Evolutionary conservation across 2,113 vertebrate genomes (phyloP), one percentile per base, ranked within the genome.

Genomic region (Mellivora capensis): DNA sequence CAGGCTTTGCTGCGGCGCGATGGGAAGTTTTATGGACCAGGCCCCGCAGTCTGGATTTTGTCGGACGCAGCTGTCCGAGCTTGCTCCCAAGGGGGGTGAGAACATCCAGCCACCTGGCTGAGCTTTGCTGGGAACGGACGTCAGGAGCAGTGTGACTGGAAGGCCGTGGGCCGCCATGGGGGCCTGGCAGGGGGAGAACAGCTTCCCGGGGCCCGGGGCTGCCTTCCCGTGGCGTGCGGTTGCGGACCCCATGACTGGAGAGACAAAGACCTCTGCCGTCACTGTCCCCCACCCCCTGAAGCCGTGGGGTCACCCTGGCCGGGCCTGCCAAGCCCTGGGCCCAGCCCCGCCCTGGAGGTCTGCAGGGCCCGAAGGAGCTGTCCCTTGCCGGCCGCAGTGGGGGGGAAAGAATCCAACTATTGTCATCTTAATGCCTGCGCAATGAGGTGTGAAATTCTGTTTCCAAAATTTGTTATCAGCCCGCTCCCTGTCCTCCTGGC

Each of bases 31-130:
- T 64, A 95, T 7, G 34, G 93, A 86, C 42, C 69, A 61, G 90
- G 94, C 95, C 54, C 57, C 0, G 49, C 21, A 18, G 94, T 74
- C 97, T 98, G 97, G 93, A 49, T 76, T 89, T 9, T n/a, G 82
- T 95, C 88, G 72, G 1, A 44, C 0, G n/a, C 96, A 97, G 98
- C 98, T 97, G 97, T 97, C 96, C 59, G 57, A 11, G 49, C 13
- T 10, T 0, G 17, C 81, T 97, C 97, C 96, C 96, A 17, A 64
- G 94, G 83, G 97, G 84, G 90, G 82, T 59, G 93, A 96, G 81
- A 59, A 13, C 93, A 69, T 49, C 67, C 37, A 74, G 93, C 96
- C 96, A 77, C 93, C 98, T 89, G 96, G 96, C 91, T 0, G 21
- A 0, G 88, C 39, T 94, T 93, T 74, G 91, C 93, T 96, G 97